Conservation (phyloP, 2,797 vertebrate species). For the Hozukius guyotensis region DNA sequence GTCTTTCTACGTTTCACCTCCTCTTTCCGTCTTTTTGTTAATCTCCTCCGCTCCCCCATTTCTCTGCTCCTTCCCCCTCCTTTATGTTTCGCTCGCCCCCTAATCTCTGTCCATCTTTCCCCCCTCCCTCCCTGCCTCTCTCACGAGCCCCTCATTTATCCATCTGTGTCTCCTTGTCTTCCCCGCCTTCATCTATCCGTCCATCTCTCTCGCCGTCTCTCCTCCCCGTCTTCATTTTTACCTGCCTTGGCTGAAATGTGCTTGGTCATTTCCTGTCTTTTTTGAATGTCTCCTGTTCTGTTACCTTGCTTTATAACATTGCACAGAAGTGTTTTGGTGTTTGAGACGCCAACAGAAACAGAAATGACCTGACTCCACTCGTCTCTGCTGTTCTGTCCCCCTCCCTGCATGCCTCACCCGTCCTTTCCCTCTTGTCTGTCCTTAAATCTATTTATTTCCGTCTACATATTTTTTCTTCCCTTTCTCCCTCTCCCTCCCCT, state of each 20-base stretch:
- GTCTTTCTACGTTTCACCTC: conserved; percentile 7
- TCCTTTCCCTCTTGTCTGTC: not conserved
- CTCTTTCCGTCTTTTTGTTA: not conserved
- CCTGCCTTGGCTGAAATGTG: conserved; percentile 26
- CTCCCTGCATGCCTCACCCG: not conserved
- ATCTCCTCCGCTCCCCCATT: not conserved
- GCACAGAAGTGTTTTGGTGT: not conserved
- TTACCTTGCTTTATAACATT: conserved; percentile 33
- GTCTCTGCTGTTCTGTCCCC: conserved; percentile 8
- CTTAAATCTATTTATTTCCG: not conserved
- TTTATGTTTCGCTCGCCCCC: not conserved
- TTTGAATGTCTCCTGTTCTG: not conserved
- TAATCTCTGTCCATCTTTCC: conserved; percentile 37
- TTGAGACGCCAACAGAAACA: not conserved
- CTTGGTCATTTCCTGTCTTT: conserved; percentile 27
- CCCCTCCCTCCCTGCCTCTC: conserved; percentile 2
- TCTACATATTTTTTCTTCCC: not conserved
- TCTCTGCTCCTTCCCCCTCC: not conserved
- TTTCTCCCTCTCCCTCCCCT: not conserved
- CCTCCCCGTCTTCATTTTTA: not conserved
- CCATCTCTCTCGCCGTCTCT: conserved; percentile 9
- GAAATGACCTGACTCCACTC: not conserved
- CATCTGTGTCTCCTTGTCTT: conserved; percentile 30
- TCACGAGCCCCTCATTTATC: conserved; percentile 18
- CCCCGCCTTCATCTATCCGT: conserved; percentile 16